These are phyloP conservation scores for Palythoa caribaeorum DNA, from an alignment of 92 coral and sea anemone genomes.

Conservation along the genomic window DNA sequence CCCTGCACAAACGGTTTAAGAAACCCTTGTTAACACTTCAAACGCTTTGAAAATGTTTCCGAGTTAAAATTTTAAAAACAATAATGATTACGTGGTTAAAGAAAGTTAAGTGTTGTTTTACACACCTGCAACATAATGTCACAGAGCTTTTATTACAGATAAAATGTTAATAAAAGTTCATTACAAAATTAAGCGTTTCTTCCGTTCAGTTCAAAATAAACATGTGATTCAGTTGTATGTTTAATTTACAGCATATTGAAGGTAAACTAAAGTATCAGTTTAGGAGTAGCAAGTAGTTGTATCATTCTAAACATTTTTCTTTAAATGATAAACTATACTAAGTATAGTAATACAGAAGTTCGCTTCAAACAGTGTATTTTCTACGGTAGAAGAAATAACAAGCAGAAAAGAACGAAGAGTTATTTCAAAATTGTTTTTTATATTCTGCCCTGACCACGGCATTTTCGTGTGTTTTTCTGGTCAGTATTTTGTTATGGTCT, in stretches of 20 bases:
- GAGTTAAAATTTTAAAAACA: background rate
- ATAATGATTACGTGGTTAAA: background rate
- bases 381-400: background rate
- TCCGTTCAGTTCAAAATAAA: constrained; percentile 18
- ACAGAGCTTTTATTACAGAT: constrained; percentile 20
- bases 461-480: background rate
- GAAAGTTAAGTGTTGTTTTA: background rate
- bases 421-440: no score
- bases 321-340: background rate
- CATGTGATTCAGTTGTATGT: background rate
- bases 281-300: background rate
- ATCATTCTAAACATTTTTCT: background rate
- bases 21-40: constrained; percentile 8
- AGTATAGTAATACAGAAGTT: background rate
- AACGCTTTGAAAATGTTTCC: constrained; percentile 12
- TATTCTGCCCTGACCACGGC: background rate
- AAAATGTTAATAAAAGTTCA: constrained; percentile 1
- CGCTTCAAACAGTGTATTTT: background rate
- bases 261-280: background rate
- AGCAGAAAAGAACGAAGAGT: background rate
- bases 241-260: constrained; percentile 9
- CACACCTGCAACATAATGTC: constrained; percentile 12
- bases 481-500: no score
- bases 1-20: background rate
- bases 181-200: constrained; percentile 4